Percentiles rank a stretch among this genome's conserved stretches.
phyloP scores from a whole-genome alignment of 1,140 invertebrate species.

The Dinoponera quadriceps region DNA sequence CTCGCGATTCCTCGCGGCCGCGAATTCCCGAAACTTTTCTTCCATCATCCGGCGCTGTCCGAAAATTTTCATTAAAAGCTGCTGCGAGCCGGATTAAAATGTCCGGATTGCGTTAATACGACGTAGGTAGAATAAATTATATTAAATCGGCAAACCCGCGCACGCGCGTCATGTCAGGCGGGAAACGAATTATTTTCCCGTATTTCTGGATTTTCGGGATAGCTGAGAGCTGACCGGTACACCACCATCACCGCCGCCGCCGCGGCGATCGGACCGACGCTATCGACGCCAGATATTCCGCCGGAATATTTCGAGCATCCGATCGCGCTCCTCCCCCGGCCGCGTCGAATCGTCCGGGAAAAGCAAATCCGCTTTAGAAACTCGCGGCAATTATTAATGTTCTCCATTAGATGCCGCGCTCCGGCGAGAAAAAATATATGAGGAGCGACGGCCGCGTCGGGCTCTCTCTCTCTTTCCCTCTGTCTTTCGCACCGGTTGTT shows the following conservation, averaged over 20 bases:
- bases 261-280: neutral
- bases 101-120: constrained; percentile 23
- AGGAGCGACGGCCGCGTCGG: neutral
- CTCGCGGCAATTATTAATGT: constrained; percentile 71
- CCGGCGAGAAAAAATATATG: constrained; percentile 13
- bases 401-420: constrained; percentile 67
- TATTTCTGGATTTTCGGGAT: constrained; percentile 55
- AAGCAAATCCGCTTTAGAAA: constrained; percentile 72
- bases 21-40: constrained; percentile 17
- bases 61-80: constrained; percentile 17
- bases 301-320: constrained; percentile 55
- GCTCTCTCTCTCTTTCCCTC: neutral
- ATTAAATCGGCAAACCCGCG: constrained; percentile 20
- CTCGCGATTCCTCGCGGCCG: neutral
- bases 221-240: constrained; percentile 2
- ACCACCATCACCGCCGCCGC: neutral
- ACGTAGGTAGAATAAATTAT: constrained; percentile 42
- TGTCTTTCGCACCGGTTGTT: no score
- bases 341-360: constrained; percentile 40
- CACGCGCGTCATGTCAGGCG: neutral
- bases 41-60: neutral
- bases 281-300: constrained; percentile 37
- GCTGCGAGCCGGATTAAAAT: constrained; percentile 22
- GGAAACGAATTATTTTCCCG: constrained; percentile 54
- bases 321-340: neutral